A percentile compares a stretch with the other conserved stretches of the same genome.
phyloP scores from a whole-genome alignment of 2,113 vertebrate species.

The Empidonax traillii region DNA sequence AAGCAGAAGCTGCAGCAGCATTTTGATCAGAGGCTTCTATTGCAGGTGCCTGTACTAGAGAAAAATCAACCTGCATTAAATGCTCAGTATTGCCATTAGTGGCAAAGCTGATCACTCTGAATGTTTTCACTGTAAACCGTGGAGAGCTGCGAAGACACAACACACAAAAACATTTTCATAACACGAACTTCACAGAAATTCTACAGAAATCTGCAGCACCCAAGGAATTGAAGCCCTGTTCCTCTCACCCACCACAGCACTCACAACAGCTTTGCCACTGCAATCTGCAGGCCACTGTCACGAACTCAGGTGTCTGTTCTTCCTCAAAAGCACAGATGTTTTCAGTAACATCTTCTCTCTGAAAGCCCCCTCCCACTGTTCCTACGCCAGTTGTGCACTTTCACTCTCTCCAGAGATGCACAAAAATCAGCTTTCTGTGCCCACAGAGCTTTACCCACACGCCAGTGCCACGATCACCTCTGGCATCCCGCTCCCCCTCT shows the following conservation, averaged over 20 bases:
- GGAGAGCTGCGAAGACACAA: neutral
- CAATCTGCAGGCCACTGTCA: neutral
- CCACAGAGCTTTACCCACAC: neutral
- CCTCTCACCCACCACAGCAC: neutral
- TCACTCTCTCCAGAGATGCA: neutral
- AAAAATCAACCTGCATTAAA: neutral
- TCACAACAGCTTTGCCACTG: neutral
- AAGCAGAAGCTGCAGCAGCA: neutral
- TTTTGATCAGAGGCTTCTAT: neutral
- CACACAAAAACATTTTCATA: neutral
- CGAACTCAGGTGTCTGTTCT: neutral
- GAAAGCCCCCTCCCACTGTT: neutral
- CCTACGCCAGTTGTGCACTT: neutral
- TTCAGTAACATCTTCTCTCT: neutral
- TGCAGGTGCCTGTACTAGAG: neutral
- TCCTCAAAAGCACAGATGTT: rapidly evolving
- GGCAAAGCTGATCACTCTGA: neutral
- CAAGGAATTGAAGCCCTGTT: neutral
- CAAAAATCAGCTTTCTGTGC: neutral
- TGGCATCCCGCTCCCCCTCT: neutral
- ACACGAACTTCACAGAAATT: neutral
- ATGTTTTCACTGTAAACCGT: neutral
- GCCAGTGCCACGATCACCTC: rapidly evolving
- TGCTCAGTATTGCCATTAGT: neutral
- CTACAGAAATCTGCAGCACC: neutral